Percentiles rank a stretch among this genome's conserved stretches.
Conservation (phyloP, 2,888 invertebrate species). For the Volucella inanis region DNA sequence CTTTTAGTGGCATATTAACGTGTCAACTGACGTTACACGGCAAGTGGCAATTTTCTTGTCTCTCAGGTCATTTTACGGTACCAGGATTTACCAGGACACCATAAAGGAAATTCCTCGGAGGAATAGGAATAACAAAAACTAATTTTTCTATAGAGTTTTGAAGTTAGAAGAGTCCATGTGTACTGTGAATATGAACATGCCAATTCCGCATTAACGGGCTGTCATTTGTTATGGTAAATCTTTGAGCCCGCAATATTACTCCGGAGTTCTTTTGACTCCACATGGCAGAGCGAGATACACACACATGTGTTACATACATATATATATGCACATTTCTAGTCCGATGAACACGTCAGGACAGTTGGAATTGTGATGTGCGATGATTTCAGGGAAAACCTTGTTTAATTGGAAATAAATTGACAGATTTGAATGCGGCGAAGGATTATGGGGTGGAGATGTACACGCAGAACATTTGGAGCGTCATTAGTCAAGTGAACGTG, state of each 20-base stretch:
- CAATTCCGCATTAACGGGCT: slow-evolving; percentile 81
- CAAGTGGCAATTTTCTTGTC: slow-evolving; percentile 69
- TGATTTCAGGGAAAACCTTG: slow-evolving; percentile 37
- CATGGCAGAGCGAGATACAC: slow-evolving; percentile 32
- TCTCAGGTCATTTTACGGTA: slow-evolving; percentile 61
- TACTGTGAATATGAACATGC: slow-evolving; percentile 78
- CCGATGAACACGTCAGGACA: no score
- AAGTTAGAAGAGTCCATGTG: slow-evolving; percentile 64
- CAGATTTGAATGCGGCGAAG: slow-evolving; percentile 53
- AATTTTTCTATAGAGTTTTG: slow-evolving; percentile 32
- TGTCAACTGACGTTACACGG: slow-evolving; percentile 71
- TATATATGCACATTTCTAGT: background rate
- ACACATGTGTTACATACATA: background rate
- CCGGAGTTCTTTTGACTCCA: background rate
- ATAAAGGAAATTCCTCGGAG: slow-evolving; percentile 7
- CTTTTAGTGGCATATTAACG: slow-evolving; percentile 70
- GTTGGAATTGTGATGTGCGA: slow-evolving; percentile 8
- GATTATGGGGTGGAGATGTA: slow-evolving; percentile 22
- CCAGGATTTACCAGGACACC: slow-evolving; percentile 55
- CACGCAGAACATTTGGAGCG: slow-evolving; percentile 8
- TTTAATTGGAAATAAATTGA: slow-evolving; percentile 61
- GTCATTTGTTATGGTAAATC: slow-evolving; percentile 53
- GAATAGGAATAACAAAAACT: slow-evolving; percentile 13
- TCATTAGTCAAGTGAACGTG: slow-evolving; percentile 39
- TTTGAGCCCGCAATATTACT: slow-evolving; percentile 3